A percentile compares a stretch with the other conserved stretches of the same genome.
These are phyloP conservation scores for Microtus oregoni DNA, from an alignment of 2,113 vertebrate genomes.

Conservation along the genomic window DNA sequence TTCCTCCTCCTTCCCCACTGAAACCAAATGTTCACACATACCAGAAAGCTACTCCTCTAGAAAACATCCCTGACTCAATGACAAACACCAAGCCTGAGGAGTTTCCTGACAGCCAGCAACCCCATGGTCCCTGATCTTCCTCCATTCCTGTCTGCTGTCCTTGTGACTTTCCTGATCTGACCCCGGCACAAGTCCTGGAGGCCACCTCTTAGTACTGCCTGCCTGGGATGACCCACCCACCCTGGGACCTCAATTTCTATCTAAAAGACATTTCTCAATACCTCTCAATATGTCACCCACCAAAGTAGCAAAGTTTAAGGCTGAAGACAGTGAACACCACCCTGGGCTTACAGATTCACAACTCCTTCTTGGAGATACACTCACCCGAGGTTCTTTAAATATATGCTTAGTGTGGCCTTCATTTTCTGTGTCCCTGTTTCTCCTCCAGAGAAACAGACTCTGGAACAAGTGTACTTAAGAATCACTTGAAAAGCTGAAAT, in stretches of 20 bases:
- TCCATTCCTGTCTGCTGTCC: not conserved
- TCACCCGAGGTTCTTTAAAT: not conserved
- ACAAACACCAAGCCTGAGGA: not conserved
- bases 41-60: not conserved
- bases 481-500: not conserved
- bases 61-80: not conserved
- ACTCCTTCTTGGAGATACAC: not conserved
- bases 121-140: not conserved
- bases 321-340: not conserved
- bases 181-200: not conserved
- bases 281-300: not conserved
- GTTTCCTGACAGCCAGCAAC: not conserved
- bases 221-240: no score
- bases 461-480: not conserved
- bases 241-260: not conserved
- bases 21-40: not conserved
- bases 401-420: no score
- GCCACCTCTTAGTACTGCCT: not conserved
- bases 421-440: not conserved
- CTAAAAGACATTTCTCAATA: not conserved
- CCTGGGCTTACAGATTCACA: no score
- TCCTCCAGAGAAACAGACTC: not conserved
- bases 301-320: not conserved
- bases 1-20: no score
- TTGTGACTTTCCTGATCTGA: not conserved